Evolutionary conservation across 2,888 invertebrate genomes (phyloP).

Genomic region (Rotaria sp.): DNA sequence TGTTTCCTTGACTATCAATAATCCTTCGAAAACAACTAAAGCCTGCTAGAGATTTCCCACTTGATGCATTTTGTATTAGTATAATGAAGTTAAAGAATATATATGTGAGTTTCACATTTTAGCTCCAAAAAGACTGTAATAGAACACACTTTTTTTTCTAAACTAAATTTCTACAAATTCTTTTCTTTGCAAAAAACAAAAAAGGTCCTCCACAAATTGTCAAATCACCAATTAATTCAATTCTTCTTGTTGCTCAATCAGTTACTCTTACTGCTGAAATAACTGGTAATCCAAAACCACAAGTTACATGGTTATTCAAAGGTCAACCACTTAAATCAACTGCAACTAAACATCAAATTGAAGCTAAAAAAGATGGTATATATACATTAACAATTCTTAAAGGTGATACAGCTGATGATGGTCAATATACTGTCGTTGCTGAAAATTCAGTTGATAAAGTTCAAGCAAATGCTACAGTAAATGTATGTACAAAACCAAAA

Average conservation of each 20-base stretch:
- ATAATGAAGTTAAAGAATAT: too few species aligned
- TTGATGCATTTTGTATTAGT: too few species aligned
- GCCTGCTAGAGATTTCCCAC: too few species aligned
- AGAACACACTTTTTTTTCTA: too few species aligned
- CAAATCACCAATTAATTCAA: background rate
- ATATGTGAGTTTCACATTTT: too few species aligned
- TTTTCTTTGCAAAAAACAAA: too few species aligned
- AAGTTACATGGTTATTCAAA: constrained; percentile 66
- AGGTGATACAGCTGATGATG: constrained; percentile 69
- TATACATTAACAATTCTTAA: constrained; percentile 64
- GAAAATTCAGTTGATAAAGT: constrained; percentile 67
- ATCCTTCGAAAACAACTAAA: too few species aligned
- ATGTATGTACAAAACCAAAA: constrained; percentile 50
- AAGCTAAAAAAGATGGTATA: constrained; percentile 57
- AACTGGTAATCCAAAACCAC: constrained; percentile 79
- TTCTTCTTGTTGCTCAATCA: background rate
- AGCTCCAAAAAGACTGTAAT: too few species aligned
- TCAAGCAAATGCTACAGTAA: constrained; percentile 57
- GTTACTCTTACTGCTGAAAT: constrained; percentile 59
- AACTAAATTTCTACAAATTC: too few species aligned
- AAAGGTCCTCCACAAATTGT: constrained; percentile 13
- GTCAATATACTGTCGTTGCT: constrained; percentile 66
- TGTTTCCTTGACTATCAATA: too few species aligned
- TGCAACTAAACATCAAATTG: constrained; percentile 47
- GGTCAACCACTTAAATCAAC: constrained; percentile 48